Evolutionary conservation across 2,888 invertebrate species (phyloP), one percentile per base, ranked within the genome.

Genomic region (Athripsodes cinereus): DNA sequence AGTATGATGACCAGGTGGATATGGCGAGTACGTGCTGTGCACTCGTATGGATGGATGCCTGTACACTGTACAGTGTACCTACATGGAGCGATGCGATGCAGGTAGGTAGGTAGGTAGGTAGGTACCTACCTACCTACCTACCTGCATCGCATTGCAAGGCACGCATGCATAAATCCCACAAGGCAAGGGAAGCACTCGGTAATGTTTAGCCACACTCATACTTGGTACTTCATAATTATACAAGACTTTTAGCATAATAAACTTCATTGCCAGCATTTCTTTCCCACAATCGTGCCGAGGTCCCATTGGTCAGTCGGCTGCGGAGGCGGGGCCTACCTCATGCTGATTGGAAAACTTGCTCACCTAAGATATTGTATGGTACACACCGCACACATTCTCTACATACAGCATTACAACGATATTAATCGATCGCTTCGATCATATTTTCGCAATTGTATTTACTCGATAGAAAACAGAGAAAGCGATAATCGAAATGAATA

Each of bases 271-370:
- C 46, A 57, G 58, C 58, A 59, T 58, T 61, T 58, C 48, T 54
- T 53, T 59, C 58, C 60, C 56, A 58, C 56, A 57, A 58, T 54
- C 58, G 57, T 46, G 59, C 51, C 54, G 22, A 40, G 53, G 52
- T 21, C 53, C 49, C 52, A 59, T 60, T 61, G 63, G 63, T 51
- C 53, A 44, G 40, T 55, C 48, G 26, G 34, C 44, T 21, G 54
- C 50, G 49, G 50, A 46, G 58, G 62, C 62, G 60, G 58, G 49
- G 62, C 58, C 34, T 48, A 31, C 52, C 34, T 52, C 46, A 18
- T 34, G 52, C 53, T 50, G 58, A 62, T 62, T 62, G 62, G 62
- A 56, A 56, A 56, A 56, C 56, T 56, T 40, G 56, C 56, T 26
- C n/a, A 40, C 40, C 16, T 40, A 16, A 40, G 40, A 40, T n/a